phyloP scores from a whole-genome alignment of 2,888 invertebrate genomes.

The Herminia tarsipennalis region DNA sequence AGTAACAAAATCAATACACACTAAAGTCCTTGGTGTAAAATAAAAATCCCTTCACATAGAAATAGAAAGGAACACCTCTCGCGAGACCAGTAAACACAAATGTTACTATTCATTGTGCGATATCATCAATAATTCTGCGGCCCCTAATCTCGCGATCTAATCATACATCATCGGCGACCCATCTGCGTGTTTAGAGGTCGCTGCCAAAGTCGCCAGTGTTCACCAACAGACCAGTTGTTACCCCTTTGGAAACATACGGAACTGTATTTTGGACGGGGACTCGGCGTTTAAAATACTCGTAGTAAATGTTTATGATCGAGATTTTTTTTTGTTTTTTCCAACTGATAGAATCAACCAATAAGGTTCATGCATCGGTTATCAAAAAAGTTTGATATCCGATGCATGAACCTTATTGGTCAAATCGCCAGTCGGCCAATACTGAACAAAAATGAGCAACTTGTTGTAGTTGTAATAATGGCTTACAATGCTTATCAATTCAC shows the following conservation, averaged over 20 bases:
- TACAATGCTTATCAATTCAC: too few species aligned
- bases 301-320: too few species aligned
- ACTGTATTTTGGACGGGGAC: not conserved
- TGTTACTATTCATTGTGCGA: conserved; percentile 40
- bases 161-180: conserved; percentile 70
- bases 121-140: conserved; percentile 42
- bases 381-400: too few species aligned
- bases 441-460: too few species aligned
- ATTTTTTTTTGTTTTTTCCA: too few species aligned
- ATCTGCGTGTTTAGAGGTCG: conserved; percentile 66
- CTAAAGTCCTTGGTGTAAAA: not conserved
- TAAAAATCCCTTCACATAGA: conserved; percentile 5
- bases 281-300: not conserved
- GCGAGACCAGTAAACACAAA: conserved; percentile 46
- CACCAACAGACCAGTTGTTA: conserved; percentile 63
- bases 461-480: too few species aligned
- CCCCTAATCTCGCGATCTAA: conserved; percentile 71
- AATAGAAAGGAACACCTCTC: conserved; percentile 30
- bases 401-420: too few species aligned
- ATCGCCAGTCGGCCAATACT: too few species aligned
- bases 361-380: too few species aligned
- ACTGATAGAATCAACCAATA: too few species aligned
- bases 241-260: conserved; percentile 30
- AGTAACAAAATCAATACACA: too few species aligned
- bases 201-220: conserved; percentile 73